These are phyloP conservation scores for Apocrypta bakeri DNA, from an alignment of 1,140 invertebrate genomes.

Conservation along the genomic window DNA sequence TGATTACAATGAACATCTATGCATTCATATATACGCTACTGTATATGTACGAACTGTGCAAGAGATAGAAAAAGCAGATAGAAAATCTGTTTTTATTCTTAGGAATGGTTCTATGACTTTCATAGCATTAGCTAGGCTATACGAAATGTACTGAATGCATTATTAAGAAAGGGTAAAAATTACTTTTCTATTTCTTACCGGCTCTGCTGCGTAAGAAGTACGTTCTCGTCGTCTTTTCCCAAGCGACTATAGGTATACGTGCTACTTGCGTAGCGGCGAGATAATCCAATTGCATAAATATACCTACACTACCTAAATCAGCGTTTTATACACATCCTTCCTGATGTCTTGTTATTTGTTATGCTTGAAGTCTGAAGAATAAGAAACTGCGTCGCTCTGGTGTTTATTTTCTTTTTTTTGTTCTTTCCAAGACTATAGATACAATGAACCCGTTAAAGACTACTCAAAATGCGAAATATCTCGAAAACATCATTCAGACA, in stretches of 20 bases:
- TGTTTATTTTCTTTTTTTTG: too few relatives aligned
- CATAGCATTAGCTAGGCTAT: background rate
- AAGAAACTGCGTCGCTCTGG: too few relatives aligned
- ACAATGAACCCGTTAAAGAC: too few relatives aligned
- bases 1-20: too few relatives aligned
- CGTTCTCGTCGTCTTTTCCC: background rate
- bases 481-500: too few relatives aligned
- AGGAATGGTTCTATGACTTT: background rate
- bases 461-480: too few relatives aligned
- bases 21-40: too few relatives aligned
- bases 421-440: too few relatives aligned
- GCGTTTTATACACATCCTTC: background rate
- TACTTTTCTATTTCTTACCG: slow-evolving; percentile 27
- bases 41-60: too few relatives aligned
- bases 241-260: background rate
- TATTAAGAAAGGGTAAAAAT: slow-evolving; percentile 32
- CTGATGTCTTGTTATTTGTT: background rate
- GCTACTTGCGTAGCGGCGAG: too few relatives aligned
- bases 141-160: background rate
- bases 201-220: background rate
- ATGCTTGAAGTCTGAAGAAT: too few relatives aligned
- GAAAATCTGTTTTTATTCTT: slow-evolving; percentile 11
- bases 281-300: slow-evolving; percentile 20
- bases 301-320: background rate
- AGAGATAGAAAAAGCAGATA: too few relatives aligned